phyloP scores from a whole-genome alignment of 2,888 invertebrate genomes.

The Lycophotia porphyrea region DNA sequence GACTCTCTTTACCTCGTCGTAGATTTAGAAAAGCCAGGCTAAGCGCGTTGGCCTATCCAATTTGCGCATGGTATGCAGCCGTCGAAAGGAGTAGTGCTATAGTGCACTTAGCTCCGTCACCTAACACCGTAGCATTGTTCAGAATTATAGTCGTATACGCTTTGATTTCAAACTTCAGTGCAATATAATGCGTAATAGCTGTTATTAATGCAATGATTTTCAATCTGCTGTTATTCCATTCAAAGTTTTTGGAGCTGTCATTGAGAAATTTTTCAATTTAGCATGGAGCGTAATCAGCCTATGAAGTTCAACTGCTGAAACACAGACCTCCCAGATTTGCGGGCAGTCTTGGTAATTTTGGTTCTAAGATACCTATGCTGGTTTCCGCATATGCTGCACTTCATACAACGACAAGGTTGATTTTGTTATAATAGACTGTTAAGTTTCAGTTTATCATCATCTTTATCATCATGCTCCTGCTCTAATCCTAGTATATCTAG shows the following conservation, averaged over 20 bases:
- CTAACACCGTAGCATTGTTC: constrained; percentile 32
- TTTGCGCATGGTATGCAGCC: constrained; percentile 63
- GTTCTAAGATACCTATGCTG: background rate
- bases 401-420: background rate
- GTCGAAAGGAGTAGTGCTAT: constrained; percentile 15
- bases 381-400: background rate
- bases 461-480: too few species aligned
- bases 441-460: background rate
- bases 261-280: background rate
- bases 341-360: background rate
- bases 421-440: background rate
- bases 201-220: constrained; percentile 15
- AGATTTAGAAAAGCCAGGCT: constrained; percentile 44
- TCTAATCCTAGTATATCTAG: too few species aligned
- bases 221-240: background rate
- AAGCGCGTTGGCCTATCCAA: constrained; percentile 50
- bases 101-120: constrained; percentile 19
- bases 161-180: constrained; percentile 3
- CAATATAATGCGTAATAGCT: constrained; percentile 7
- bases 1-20: constrained; percentile 15
- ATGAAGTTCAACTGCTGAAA: background rate
- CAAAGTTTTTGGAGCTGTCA: background rate
- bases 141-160: constrained; percentile 33
- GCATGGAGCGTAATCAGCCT: background rate
- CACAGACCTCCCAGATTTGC: background rate